These are phyloP conservation scores for Archocentrus centrarchus DNA, from an alignment of 2,113 vertebrate genomes.

Conservation along the genomic window DNA sequence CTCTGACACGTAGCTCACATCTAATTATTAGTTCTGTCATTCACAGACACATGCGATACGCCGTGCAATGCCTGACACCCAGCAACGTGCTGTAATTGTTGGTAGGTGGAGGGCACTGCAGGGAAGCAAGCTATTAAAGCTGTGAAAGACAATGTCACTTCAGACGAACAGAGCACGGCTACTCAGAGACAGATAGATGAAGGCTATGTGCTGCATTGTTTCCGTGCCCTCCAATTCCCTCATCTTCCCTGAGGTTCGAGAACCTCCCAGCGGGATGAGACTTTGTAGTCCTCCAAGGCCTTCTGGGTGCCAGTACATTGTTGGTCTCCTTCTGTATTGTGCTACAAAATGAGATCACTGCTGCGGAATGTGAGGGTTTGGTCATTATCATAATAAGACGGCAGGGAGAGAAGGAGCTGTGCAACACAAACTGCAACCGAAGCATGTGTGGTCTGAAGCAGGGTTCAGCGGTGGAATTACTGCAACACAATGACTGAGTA, in stretches of 20 bases:
- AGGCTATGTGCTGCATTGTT: constrained; percentile 35
- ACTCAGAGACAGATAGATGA: constrained; percentile 33
- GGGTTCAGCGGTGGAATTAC: not conserved
- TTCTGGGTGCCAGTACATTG: constrained; percentile 12
- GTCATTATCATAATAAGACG: constrained; percentile 49
- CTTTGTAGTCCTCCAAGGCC: constrained; percentile 36
- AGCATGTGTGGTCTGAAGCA: not conserved
- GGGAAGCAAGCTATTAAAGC: constrained; percentile 47
- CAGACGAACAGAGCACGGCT: constrained; percentile 26
- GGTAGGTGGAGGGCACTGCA: constrained; percentile 36
- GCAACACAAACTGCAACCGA: not conserved
- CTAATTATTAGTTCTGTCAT: constrained; percentile 37
- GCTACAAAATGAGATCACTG: constrained; percentile 49
- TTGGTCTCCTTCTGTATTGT: constrained; percentile 24
- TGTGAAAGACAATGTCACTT: constrained; percentile 39
- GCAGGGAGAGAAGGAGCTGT: constrained; percentile 10
- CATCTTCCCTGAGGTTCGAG: constrained; percentile 13
- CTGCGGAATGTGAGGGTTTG: constrained; percentile 45
- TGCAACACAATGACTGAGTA: constrained; percentile 13
- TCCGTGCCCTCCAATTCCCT: constrained; percentile 21
- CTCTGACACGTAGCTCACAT: not conserved
- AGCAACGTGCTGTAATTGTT: constrained; percentile 41
- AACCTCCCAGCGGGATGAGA: constrained; percentile 10
- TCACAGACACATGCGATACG: not conserved
- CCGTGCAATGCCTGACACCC: constrained; percentile 31